These are phyloP conservation scores for Todus mexicanus DNA, from an alignment of 2,797 vertebrate genomes.

Conservation along the genomic window DNA sequence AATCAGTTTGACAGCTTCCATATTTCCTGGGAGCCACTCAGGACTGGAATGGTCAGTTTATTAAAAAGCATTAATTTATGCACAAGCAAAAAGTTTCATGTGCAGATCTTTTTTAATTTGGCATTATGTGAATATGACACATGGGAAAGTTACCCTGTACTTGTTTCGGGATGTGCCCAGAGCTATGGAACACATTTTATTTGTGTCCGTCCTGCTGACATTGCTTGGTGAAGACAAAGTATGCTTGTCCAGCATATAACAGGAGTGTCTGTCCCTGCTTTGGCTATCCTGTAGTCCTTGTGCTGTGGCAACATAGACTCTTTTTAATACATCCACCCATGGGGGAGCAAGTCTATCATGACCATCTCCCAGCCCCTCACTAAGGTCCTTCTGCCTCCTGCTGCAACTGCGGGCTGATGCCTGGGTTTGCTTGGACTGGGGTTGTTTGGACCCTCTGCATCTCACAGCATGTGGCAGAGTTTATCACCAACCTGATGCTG, in stretches of 20 bases:
- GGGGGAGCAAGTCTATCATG: rapidly evolving
- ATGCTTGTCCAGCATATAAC: not conserved
- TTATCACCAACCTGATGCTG: not conserved
- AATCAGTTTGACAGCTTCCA: not conserved
- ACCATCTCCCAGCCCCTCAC: not conserved
- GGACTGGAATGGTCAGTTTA: not conserved
- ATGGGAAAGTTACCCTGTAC: not conserved
- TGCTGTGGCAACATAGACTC: not conserved
- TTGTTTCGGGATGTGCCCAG: not conserved
- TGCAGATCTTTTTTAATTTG: not conserved
- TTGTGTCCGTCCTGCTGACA: too few species aligned
- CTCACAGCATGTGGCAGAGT: not conserved
- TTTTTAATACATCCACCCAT: not conserved
- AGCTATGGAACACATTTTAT: not conserved
- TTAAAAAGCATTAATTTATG: not conserved
- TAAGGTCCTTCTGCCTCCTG: not conserved
- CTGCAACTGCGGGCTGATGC: not conserved
- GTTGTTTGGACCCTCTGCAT: not conserved
- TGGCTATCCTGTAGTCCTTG: not conserved
- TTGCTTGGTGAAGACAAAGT: not conserved
- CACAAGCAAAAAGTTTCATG: not conserved
- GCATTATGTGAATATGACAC: not conserved
- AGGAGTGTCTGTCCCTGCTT: not conserved
- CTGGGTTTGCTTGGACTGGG: not conserved
- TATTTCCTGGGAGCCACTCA: not conserved